These are phyloP conservation scores for Steinernema scapterisci DNA, from an alignment of 2,888 invertebrate genomes.

Conservation along the genomic window DNA sequence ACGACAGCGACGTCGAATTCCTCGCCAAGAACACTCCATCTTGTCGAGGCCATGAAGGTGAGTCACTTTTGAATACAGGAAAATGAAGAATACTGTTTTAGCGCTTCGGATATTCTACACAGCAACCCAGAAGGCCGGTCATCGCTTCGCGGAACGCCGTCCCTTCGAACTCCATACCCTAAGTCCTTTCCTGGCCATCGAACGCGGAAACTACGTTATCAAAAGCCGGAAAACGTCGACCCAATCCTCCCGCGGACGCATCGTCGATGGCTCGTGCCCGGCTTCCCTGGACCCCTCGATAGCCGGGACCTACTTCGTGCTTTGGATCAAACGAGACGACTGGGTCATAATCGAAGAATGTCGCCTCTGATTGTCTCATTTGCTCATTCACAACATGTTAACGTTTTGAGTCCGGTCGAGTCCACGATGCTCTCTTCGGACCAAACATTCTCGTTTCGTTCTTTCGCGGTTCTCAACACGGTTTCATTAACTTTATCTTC, in stretches of 20 bases:
- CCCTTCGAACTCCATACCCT: slow-evolving; percentile 15
- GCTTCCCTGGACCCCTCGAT: neutral
- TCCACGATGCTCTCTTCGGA: neutral
- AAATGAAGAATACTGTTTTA: neutral
- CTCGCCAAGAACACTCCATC: slow-evolving; percentile 2
- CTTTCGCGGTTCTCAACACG: too few species aligned
- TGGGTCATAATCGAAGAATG: slow-evolving; percentile 30
- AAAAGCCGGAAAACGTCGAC: neutral
- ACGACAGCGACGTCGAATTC: slow-evolving; percentile 13
- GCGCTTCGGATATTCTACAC: slow-evolving; percentile 20
- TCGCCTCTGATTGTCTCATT: neutral
- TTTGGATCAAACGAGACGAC: slow-evolving; percentile 26
- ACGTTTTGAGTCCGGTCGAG: neutral
- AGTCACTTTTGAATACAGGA: neutral
- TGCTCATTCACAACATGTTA: neutral
- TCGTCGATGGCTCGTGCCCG: neutral
- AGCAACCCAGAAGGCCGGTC: slow-evolving; percentile 22
- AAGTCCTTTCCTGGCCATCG: slow-evolving; percentile 9
- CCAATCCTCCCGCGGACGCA: neutral
- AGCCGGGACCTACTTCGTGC: slow-evolving; percentile 20
- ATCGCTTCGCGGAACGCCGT: slow-evolving; percentile 1
- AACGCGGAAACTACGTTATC: slow-evolving; percentile 17
- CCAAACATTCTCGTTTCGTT: neutral
- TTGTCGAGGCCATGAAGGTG: slow-evolving; percentile 22
- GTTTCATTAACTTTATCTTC: too few species aligned